A percentile compares a stretch with the other conserved stretches of the same genome.
Evolutionary conservation across 1,140 invertebrate genomes (phyloP).

Genomic region (Homalodisca vitripennis): DNA sequence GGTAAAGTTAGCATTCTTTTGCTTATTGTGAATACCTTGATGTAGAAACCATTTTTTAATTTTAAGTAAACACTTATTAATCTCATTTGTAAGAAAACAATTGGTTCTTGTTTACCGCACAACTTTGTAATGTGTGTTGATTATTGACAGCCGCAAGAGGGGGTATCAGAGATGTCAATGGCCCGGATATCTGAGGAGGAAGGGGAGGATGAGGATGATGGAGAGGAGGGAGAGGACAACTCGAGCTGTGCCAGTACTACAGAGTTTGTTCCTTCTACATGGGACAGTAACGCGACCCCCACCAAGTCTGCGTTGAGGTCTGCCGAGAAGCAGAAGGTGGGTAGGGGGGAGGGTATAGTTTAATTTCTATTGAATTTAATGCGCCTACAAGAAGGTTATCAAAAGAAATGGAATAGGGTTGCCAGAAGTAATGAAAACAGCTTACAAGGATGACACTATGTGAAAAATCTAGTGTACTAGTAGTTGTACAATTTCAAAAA

Average conservation of each 20-base stretch:
- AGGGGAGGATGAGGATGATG: constrained; percentile 45
- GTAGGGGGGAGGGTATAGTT: too few relatives aligned
- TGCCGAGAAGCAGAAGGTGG: constrained; percentile 25
- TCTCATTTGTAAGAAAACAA: not conserved
- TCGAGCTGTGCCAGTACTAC: constrained; percentile 50
- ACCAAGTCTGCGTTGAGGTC: constrained; percentile 49
- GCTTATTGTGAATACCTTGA: too few relatives aligned
- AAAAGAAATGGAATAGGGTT: too few relatives aligned
- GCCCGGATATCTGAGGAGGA: constrained; percentile 41
- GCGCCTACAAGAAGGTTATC: too few relatives aligned
- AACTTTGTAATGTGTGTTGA: too few relatives aligned
- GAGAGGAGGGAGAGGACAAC: constrained; percentile 43
- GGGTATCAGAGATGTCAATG: constrained; percentile 34
- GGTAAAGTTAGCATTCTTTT: too few relatives aligned
- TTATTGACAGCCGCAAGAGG: constrained; percentile 39
- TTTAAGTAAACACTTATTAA: constrained; percentile 9
- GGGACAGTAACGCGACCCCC: constrained; percentile 57
- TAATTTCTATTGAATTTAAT: too few relatives aligned
- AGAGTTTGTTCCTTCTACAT: constrained; percentile 58
- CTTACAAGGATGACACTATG: too few relatives aligned
- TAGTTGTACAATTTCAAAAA: too few relatives aligned
- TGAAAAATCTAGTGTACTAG: too few relatives aligned
- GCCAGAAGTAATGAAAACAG: too few relatives aligned
- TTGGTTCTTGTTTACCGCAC: too few relatives aligned
- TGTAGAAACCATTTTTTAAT: not conserved